Conservation (phyloP, 2,113 vertebrate species). For the Nibea coibor region DNA sequence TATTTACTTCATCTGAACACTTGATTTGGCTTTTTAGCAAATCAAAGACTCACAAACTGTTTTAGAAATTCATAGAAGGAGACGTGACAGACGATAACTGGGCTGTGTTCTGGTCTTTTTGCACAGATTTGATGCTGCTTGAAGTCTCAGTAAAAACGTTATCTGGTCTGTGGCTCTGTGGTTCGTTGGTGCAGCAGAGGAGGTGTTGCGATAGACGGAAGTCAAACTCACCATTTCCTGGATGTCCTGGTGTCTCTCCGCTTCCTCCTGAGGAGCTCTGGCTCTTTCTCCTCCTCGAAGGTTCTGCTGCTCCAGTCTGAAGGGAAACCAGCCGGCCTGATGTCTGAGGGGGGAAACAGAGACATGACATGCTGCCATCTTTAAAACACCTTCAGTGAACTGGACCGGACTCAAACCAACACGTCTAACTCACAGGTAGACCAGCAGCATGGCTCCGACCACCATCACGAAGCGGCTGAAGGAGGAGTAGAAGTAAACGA, state of each 20-base stretch:
- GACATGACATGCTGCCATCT: too few relatives aligned
- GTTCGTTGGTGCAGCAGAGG: too few relatives aligned
- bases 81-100: not conserved
- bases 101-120: not conserved
- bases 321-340: constrained; percentile 97
- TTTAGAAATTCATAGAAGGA: not conserved
- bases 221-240: constrained; percentile 91
- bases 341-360: constrained; percentile 81
- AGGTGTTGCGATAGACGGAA: too few relatives aligned
- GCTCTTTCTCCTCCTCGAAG: constrained; percentile 63
- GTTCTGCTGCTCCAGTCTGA: constrained; percentile 89
- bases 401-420: not conserved
- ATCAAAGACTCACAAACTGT: too few relatives aligned
- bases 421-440: constrained; percentile 88
- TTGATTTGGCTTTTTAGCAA: not conserved
- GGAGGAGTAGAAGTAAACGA: constrained; percentile 98
- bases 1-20: not conserved
- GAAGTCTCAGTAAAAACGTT: too few relatives aligned
- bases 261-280: constrained; percentile 85
- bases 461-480: constrained; percentile 97
- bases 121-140: too few relatives aligned
- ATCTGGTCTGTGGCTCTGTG: too few relatives aligned
- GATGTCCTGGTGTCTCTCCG: constrained; percentile 88
- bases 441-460: constrained; percentile 93
- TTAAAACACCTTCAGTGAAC: not conserved